Base-by-base conservation (phyloP, 2,797 vertebrate species). In the Lateolabrax maculatus region DNA sequence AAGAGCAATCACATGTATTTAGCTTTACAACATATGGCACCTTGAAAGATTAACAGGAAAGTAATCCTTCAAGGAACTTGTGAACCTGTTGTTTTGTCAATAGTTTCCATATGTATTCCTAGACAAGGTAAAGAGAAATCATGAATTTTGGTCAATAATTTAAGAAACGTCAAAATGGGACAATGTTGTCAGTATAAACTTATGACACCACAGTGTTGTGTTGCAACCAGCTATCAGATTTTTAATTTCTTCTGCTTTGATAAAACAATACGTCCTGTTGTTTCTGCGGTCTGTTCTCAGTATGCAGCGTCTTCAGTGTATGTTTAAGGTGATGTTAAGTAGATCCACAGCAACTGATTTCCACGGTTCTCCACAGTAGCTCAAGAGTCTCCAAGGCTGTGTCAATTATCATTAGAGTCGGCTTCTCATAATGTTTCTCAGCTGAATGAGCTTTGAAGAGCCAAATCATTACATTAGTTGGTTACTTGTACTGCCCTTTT, bases 271-370 rank as follows among this genome's bases (percentile, higher is more conserved):
- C 10, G 29, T 60, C 48, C 43, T 80, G 34, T 63, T 65, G 34
- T 69, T 51, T 61, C 56, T 75, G 71, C 74, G 70, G 16, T 34
- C 60, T 80, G 65, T 70, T 41, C 66, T 77, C 60, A 18, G 31
- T 16, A 2, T 31, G 56, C 11, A 0, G 29, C 34, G 41, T 65
- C 66, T 46, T 63, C 44, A 31, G 3, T 16, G 53, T 66, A 60
- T 60, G 49, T 81, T 83, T 69, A 67, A 58, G 56, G 41, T 66
- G 63, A 75, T 80, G 52, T 77, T 66, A 56, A 70, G 78, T 63
- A 44, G 29, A 84, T 60, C 58, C 79, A 62, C 36, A 61, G 62
- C 61, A 70, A 84, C 81, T 81, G 79, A 79, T 84, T 82, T 86
- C 63, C 78, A 57, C 69, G 79, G 56, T 65, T 75, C 67, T 66